Percentiles rank a stretch among this genome's conserved stretches.
These are phyloP conservation scores for Taeniopygia guttata DNA, from an alignment of 2,797 vertebrate species.

Conservation along the genomic window DNA sequence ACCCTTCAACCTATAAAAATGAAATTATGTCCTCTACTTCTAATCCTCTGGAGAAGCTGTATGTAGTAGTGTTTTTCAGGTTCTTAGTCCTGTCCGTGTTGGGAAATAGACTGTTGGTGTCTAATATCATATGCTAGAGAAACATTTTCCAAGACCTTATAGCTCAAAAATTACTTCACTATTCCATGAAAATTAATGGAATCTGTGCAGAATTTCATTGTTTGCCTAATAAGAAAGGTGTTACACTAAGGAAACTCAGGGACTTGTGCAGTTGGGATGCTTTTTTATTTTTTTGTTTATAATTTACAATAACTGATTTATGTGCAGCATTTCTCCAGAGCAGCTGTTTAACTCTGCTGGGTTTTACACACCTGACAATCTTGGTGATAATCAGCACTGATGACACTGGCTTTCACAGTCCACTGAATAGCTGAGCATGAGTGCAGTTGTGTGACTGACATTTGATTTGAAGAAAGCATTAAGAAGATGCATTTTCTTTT, in stretches of 20 bases:
- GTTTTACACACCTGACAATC: not conserved
- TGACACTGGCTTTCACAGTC: not conserved
- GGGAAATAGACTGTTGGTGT: not conserved
- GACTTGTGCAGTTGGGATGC: not conserved
- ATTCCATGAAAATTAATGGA: not conserved
- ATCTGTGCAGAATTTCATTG: not conserved
- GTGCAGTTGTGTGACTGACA: not conserved
- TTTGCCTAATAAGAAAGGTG: not conserved
- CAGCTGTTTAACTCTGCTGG: not conserved
- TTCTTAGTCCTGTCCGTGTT: not conserved
- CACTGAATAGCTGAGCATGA: not conserved
- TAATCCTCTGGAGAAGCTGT: not conserved
- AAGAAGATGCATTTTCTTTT: not conserved
- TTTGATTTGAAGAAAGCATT: not conserved
- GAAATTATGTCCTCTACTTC: not conserved
- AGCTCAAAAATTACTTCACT: not conserved
- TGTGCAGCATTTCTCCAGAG: not conserved
- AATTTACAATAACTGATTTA: not conserved
- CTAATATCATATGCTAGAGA: rapidly evolving
- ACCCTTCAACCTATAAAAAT: not conserved
- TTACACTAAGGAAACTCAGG: not conserved
- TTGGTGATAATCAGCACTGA: not conserved
- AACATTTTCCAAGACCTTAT: not conserved
- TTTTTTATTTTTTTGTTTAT: not conserved
- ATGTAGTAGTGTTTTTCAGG: not conserved